These are phyloP conservation scores for Alloplasta piceator DNA, from an alignment of 2,888 invertebrate species.

Conservation along the genomic window DNA sequence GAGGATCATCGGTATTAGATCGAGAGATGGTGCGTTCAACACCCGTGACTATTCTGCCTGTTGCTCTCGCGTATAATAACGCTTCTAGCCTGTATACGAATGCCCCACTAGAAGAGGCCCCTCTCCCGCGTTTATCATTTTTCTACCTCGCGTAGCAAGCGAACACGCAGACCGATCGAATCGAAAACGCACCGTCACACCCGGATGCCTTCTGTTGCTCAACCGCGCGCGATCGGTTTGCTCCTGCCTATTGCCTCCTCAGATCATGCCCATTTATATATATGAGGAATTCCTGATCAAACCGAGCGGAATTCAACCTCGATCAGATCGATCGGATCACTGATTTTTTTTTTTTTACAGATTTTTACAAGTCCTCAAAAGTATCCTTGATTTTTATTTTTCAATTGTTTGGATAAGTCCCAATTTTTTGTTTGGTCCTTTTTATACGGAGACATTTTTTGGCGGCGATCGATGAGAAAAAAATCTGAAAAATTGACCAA, in stretches of 20 bases:
- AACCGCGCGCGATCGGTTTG: constrained; percentile 66
- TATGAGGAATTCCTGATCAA: no score
- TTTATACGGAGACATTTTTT: no score
- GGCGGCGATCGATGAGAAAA: no score
- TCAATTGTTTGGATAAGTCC: no score
- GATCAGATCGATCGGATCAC: no score
- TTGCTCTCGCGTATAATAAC: constrained; percentile 17
- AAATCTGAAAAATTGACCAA: no score
- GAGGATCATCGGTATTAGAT: background rate
- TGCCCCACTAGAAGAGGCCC: constrained; percentile 26
- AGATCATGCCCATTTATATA: background rate
- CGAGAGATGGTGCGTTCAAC: constrained; percentile 19
- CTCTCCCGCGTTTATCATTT: constrained; percentile 34
- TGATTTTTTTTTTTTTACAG: no score
- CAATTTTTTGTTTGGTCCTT: no score
- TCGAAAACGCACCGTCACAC: constrained; percentile 79
- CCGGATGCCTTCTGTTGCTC: constrained; percentile 78
- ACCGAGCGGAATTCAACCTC: no score
- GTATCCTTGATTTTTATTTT: no score
- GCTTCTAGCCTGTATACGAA: constrained; percentile 29
- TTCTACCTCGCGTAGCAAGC: constrained; percentile 35
- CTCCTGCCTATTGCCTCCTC: constrained; percentile 35
- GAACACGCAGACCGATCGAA: constrained; percentile 58
- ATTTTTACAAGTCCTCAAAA: no score
- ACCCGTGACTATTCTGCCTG: constrained; percentile 27